Percentiles rank a stretch among this genome's conserved stretches.
These are phyloP conservation scores for Monopterus albus DNA, from an alignment of 2,113 vertebrate species.

Conservation along the genomic window DNA sequence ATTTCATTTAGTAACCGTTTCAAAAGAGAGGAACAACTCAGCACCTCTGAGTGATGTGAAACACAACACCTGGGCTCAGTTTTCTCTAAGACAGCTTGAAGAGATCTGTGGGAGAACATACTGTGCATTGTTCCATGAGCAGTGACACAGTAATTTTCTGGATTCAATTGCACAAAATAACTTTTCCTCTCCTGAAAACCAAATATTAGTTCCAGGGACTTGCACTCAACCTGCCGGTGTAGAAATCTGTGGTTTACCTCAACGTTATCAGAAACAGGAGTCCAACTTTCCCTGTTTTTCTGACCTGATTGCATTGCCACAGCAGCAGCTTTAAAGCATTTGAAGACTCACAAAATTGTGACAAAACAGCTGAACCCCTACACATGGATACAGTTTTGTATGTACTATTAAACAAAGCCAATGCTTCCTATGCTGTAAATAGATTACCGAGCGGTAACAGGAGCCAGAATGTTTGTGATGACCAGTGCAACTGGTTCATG, in stretches of 20 bases:
- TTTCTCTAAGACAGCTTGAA: slow-evolving; percentile 39
- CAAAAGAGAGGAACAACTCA: slow-evolving; percentile 14
- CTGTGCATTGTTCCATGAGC: neutral
- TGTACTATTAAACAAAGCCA: too few relatives aligned
- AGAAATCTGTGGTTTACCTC: slow-evolving; percentile 15
- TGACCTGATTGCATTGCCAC: slow-evolving; percentile 54
- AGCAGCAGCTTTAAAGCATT: slow-evolving; percentile 21
- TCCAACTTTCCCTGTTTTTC: slow-evolving; percentile 39
- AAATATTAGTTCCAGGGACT: slow-evolving; percentile 26
- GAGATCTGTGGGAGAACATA: slow-evolving; percentile 16
- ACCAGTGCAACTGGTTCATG: neutral
- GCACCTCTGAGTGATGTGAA: slow-evolving; percentile 39
- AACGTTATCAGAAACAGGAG: slow-evolving; percentile 38
- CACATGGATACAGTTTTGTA: too few relatives aligned
- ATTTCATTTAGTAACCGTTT: slow-evolving; percentile 7
- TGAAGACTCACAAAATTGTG: slow-evolving; percentile 9
- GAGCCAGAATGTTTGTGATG: slow-evolving; percentile 24
- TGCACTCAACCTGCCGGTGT: neutral
- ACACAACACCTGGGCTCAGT: slow-evolving; percentile 48
- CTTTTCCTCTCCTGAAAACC: neutral
- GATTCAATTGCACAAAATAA: neutral
- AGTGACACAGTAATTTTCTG: neutral
- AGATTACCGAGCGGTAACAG: slow-evolving; percentile 26
- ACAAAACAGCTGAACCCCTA: neutral
- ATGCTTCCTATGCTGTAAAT: slow-evolving; percentile 22